Percentiles rank a stretch among this genome's conserved stretches.
Evolutionary conservation across 2,888 invertebrate species (phyloP).

Genomic region (Rhaphigaster nebulosa): DNA sequence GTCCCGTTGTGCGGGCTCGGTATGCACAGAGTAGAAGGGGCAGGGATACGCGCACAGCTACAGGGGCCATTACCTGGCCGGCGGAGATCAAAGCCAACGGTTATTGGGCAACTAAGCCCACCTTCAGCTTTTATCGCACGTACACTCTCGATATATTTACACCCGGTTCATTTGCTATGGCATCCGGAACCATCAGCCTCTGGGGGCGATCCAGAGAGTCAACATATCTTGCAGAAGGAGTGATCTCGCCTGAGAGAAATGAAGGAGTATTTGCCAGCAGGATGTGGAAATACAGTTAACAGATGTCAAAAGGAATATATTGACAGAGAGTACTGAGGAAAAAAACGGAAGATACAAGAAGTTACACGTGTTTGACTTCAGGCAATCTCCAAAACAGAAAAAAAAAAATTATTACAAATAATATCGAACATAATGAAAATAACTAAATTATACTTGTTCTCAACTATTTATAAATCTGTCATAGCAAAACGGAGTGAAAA

Average conservation of each 20-base stretch:
- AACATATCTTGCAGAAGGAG: background rate
- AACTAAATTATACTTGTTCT: too few species aligned
- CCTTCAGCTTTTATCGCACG: background rate
- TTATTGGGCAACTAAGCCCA: background rate
- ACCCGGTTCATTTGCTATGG: background rate
- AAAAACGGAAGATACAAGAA: background rate
- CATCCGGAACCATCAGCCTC: background rate
- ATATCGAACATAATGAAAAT: too few species aligned
- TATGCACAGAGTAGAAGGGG: background rate
- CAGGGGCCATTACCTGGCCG: background rate
- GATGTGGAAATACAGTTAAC: background rate
- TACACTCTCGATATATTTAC: background rate
- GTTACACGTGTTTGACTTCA: background rate
- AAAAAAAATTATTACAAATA: background rate
- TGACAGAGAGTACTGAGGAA: background rate
- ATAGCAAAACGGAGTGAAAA: too few species aligned
- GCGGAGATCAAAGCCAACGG: background rate
- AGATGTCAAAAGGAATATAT: background rate
- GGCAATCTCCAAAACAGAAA: background rate
- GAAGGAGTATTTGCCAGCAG: background rate
- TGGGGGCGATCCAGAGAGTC: background rate
- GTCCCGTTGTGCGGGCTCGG: background rate
- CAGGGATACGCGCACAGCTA: background rate
- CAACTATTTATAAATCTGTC: too few species aligned
- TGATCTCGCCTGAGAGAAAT: background rate